Evolutionary conservation across 2,888 invertebrate genomes (phyloP), one percentile per base, ranked within the genome.

Genomic region (Panzeria rudis): DNA sequence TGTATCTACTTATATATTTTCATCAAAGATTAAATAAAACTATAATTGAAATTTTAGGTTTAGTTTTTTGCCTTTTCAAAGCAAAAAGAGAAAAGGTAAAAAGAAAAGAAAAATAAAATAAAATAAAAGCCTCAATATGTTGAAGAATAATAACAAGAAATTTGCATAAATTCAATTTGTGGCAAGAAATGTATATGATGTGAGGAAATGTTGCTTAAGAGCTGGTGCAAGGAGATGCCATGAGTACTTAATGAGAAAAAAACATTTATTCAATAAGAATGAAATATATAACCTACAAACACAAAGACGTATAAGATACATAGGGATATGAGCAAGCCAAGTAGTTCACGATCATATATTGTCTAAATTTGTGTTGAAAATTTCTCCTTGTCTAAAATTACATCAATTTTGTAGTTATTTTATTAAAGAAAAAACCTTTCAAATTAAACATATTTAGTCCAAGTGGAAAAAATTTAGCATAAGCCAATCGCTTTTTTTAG

Each of bases 171-270:
- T 64, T 79, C 32, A 79, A 79, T 72, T 71, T 72, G 62, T 64
- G 71, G 44, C 79, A 79, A 64, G 54, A 64, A 35, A 41, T 62
- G 8, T 54, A 54, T 56, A 44, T 6, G 44, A 47, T 75, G 17
- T 25, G 54, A 52, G 38, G 13, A 41, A 41, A 20, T 32, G 47
- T 75, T 41, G 35, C 71, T 79, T 64, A 54, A 71, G 54, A 61
- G 25, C 50, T 69, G 50, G 25, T 61, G 29, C 77, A 69, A 78
- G 50, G 38, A 69, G 77, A 78, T 69, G 77, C 68, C 50, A 50
- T 56, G 69, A 69, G 83, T 68, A 69, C 79, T 69, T 75, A 79
- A 79, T 83, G 79, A 59, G 64, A 77, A 64, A 79, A 64, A 38
- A 44, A 61, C 17, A 62, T 41, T 44, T 68, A 62, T 83, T 75